These are phyloP conservation scores for Tachycineta bicolor DNA, from an alignment of 2,113 vertebrate genomes.

Conservation along the genomic window DNA sequence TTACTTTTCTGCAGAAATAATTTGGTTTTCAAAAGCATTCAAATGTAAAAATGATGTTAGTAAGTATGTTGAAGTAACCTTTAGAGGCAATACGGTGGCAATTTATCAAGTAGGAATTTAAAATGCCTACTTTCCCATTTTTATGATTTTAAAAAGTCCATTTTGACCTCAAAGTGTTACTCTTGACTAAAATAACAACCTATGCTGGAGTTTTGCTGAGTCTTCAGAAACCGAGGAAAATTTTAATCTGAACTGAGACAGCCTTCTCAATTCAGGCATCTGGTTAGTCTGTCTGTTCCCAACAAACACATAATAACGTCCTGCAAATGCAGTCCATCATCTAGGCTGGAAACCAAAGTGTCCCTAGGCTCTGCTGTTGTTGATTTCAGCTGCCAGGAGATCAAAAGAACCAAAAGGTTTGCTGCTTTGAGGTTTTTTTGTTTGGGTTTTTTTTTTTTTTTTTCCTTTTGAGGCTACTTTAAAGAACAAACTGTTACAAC, in stretches of 20 bases:
- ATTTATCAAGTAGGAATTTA: neutral
- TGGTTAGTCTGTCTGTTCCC: neutral
- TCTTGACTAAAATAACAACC: neutral
- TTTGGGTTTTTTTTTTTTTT: neutral
- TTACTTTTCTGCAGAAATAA: slow-evolving; percentile 9
- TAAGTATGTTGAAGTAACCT: neutral
- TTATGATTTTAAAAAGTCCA: neutral
- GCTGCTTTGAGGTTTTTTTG: neutral
- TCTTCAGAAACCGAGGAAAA: slow-evolving; percentile 4
- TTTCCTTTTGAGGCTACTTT: neutral
- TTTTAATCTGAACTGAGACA: neutral
- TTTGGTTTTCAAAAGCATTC: neutral
- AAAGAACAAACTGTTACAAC: neutral
- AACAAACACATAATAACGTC: neutral
- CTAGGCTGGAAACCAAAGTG: neutral
- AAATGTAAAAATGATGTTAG: neutral
- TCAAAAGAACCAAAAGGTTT: neutral
- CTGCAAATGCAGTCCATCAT: neutral
- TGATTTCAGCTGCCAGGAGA: neutral
- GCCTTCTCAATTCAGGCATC: neutral
- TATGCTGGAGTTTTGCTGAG: neutral
- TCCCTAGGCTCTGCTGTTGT: neutral
- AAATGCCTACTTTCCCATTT: neutral
- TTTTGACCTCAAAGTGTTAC: neutral
- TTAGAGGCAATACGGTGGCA: neutral